These are phyloP conservation scores for Isaurus tuberculatus DNA, from an alignment of 92 coral and sea anemone species.

Conservation along the genomic window DNA sequence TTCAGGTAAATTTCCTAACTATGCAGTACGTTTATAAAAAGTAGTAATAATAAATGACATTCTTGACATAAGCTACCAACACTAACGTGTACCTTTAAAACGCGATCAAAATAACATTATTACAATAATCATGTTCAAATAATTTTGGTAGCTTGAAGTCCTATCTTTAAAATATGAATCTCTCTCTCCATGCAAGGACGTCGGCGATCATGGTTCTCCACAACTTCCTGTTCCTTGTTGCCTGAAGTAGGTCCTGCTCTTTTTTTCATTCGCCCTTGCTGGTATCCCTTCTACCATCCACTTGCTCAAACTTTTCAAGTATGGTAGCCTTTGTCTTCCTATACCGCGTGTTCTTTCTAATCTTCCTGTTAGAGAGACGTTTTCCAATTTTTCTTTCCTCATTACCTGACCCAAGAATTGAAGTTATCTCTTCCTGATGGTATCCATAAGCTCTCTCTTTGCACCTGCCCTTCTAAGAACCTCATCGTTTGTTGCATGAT, in stretches of 20 bases:
- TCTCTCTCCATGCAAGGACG: too few relatives aligned
- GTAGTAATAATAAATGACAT: neutral
- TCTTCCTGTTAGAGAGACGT: neutral
- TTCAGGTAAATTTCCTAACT: constrained; percentile 1
- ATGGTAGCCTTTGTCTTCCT: neutral
- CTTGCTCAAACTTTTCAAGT: neutral
- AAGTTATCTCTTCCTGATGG: neutral
- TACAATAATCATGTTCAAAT: too few relatives aligned
- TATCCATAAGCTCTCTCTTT: neutral
- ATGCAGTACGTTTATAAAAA: neutral
- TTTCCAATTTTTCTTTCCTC: neutral
- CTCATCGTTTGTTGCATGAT: neutral
- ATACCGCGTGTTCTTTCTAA: neutral
- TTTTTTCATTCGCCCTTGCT: neutral
- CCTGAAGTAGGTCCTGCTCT: neutral
- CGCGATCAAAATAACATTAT: too few relatives aligned
- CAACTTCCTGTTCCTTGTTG: neutral
- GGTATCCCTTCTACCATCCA: too few relatives aligned
- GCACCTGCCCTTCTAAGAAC: neutral
- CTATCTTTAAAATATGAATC: too few relatives aligned
- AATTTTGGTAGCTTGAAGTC: too few relatives aligned
- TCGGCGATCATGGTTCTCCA: neutral
- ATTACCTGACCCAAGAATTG: neutral
- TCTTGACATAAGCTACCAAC: neutral
- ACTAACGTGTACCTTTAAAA: too few relatives aligned